phyloP scores from a whole-genome alignment of 2,888 invertebrate species.

The Digitonthophagus gazella region DNA sequence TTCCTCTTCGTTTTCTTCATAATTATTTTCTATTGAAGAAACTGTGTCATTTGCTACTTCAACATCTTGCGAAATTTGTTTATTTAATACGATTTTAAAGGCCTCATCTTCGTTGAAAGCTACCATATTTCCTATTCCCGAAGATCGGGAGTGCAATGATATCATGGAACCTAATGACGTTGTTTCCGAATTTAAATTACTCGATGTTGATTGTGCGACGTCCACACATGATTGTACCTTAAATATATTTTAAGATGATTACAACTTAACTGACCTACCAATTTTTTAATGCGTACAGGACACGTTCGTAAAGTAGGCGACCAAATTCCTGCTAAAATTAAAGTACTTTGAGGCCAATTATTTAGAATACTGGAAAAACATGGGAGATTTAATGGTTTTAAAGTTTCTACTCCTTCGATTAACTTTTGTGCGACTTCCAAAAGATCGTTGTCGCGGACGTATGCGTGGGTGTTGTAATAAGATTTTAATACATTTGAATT shows the following conservation, averaged over 20 bases:
- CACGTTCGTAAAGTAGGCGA: conserved; percentile 74
- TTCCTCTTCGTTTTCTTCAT: conserved; percentile 17
- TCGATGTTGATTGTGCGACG: conserved; percentile 60
- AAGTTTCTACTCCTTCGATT: conserved; percentile 73
- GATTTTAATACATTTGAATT: conserved; percentile 75
- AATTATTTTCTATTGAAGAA: conserved; percentile 18
- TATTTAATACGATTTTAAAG: conserved; percentile 65
- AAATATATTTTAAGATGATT: conserved; percentile 11
- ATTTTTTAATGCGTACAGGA: conserved; percentile 62
- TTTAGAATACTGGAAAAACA: conserved; percentile 85
- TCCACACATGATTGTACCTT: conserved; percentile 74
- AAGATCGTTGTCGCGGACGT: conserved; percentile 78
- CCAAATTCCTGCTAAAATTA: conserved; percentile 84
- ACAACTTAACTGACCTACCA: neutral
- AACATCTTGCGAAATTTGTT: conserved; percentile 40
- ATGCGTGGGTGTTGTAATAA: conserved; percentile 80
- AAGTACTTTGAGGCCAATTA: conserved; percentile 81
- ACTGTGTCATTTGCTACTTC: conserved; percentile 17
- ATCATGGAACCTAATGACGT: conserved; percentile 47
- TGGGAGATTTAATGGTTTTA: conserved; percentile 71
- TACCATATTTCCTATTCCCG: conserved; percentile 54
- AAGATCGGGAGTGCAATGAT: conserved; percentile 51
- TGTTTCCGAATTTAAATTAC: conserved; percentile 44
- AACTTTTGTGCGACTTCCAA: conserved; percentile 75
- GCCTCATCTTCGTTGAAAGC: conserved; percentile 70